A percentile compares a stretch with the other conserved stretches of the same genome.
Evolutionary conservation across 2,888 invertebrate genomes (phyloP).

Genomic region (Pseudoips prasinana): DNA sequence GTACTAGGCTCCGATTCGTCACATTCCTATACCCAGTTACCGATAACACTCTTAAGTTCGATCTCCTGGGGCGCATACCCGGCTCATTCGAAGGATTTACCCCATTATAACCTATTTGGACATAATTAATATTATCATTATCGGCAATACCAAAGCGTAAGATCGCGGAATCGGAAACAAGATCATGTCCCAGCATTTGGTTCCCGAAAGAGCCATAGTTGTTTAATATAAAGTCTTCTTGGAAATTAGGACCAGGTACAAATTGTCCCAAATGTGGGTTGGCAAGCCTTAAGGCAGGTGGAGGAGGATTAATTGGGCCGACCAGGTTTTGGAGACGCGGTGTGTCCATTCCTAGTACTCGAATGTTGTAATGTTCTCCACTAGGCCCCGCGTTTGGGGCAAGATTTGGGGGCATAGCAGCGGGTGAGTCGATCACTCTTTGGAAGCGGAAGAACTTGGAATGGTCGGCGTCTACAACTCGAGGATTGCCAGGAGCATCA

Average conservation of each 20-base stretch:
- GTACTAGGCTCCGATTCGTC: constrained; percentile 83
- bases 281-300: background rate
- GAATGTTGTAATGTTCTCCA: background rate
- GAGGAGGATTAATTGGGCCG: background rate
- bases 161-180: constrained; percentile 60
- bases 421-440: no score
- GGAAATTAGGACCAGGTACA: no score
- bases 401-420: no score
- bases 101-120: constrained; percentile 45
- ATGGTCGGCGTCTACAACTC: no score
- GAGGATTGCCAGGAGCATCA: no score
- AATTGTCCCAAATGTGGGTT: no score
- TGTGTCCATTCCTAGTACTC: background rate
- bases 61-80: constrained; percentile 54
- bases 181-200: constrained; percentile 14
- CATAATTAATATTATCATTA: constrained; percentile 51
- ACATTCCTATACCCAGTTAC: constrained; percentile 83
- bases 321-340: background rate
- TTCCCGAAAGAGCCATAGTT: no score
- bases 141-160: constrained; percentile 58
- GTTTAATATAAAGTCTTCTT: no score
- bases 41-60: constrained; percentile 73
- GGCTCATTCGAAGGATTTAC: constrained; percentile 21
- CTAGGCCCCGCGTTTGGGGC: background rate
- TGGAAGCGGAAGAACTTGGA: no score